phyloP scores from a whole-genome alignment of 2,888 invertebrate species.

The Molanna angustata region DNA sequence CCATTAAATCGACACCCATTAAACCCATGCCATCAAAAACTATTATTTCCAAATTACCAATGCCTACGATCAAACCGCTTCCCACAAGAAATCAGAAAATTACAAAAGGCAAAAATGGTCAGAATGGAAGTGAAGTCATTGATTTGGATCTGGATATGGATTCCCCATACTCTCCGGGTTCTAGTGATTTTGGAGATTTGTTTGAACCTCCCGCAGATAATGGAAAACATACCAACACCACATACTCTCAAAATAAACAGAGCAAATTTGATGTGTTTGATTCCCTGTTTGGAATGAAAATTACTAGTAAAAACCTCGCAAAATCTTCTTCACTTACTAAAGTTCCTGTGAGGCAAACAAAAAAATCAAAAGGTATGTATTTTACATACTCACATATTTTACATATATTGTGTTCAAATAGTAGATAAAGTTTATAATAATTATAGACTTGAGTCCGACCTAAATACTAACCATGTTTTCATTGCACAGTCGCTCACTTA shows the following conservation, averaged over 20 bases:
- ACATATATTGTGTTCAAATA: background rate
- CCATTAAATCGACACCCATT: slow-evolving; percentile 58
- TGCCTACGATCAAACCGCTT: slow-evolving; percentile 39
- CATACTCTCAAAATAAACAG: slow-evolving; percentile 16
- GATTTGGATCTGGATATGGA: slow-evolving; percentile 70
- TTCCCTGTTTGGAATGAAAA: slow-evolving; percentile 58
- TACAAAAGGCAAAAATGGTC: slow-evolving; percentile 37
- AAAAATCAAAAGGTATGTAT: slow-evolving; percentile 46
- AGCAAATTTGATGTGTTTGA: slow-evolving; percentile 56
- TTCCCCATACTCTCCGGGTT: slow-evolving; percentile 86
- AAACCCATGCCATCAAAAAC: slow-evolving; percentile 51
- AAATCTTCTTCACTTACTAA: slow-evolving; percentile 38
- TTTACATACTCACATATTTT: background rate
- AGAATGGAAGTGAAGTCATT: slow-evolving; percentile 46
- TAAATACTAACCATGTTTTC: too few species aligned
- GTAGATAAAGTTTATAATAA: background rate
- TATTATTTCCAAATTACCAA: slow-evolving; percentile 39
- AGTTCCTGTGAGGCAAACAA: slow-evolving; percentile 45
- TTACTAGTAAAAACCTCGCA: slow-evolving; percentile 44
- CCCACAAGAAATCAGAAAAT: slow-evolving; percentile 35
- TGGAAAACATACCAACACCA: slow-evolving; percentile 32
- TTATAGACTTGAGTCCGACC: too few species aligned
- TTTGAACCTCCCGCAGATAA: slow-evolving; percentile 69
- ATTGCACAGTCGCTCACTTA: too few species aligned
- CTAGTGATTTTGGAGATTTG: slow-evolving; percentile 84